Base-by-base conservation (phyloP, 92 coral and sea anemone genomes). In the Phenganax subtilis region DNA sequence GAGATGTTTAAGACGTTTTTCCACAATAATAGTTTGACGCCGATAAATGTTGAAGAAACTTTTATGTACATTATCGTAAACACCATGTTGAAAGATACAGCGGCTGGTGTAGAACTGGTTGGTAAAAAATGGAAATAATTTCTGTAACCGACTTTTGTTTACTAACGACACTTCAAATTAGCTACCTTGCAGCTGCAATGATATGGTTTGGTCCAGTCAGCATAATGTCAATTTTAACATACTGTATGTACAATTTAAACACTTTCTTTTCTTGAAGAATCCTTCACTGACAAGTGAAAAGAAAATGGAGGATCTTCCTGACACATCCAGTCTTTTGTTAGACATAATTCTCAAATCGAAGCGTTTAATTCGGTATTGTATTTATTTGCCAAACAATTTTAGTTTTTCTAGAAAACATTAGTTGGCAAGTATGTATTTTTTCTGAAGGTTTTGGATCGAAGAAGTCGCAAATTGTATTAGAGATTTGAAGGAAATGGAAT, bases 301-400 rank as follows among this genome's bases (percentile, higher is more conserved):
- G 11, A 30, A 66, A 25, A 66, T 66, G 72, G 51, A 66, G 28
- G 31, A 27, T 66, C 72, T 66, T 6, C 72, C 72, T 7, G 51
- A 66, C 72, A 66, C 51, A 9, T 66, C 47, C 72, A 66, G 51
- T 66, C 47, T 66, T 66, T 20, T 66, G 72, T 30, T 66, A 27
- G 72, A 66, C 30, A 66, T 66, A 1, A 66, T 66, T 66, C 72
- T 27, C 72, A 66, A 66, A 47, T 66, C 72, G 10, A 66, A 66
- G 31, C 51, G 31, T 16, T 66, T 66, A 47, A 66, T 66, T 9
- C 72, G 72, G 72, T 66, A 66, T 37, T 37, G 47, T 37, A 37
- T 37, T 37, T 37, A 37, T 37, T 37, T 37, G 47, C 47, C 47
- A 37, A 37, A 37, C 47, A 37, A 27, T 30, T 66, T 66, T 66